These are phyloP conservation scores for Amblyteles armatorius DNA, from an alignment of 2,888 invertebrate species.

Conservation along the genomic window DNA sequence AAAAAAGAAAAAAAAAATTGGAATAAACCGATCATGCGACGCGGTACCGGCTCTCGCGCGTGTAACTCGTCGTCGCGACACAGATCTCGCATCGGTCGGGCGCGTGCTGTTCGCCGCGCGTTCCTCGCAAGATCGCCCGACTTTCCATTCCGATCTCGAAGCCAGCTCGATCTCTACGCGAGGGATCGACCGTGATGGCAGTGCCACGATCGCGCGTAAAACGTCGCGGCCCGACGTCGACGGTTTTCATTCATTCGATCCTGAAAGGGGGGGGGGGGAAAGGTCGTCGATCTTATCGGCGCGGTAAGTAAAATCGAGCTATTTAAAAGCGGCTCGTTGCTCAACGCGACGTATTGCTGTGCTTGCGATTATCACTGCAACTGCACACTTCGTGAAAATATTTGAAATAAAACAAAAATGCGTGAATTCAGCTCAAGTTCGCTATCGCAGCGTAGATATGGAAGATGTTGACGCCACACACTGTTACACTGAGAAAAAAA, in stretches of 20 bases:
- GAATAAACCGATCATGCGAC: background rate
- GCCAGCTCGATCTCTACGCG: conserved; percentile 47
- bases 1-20: background rate
- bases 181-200: conserved; percentile 58
- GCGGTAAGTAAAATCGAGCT: background rate
- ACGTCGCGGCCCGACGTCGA: conserved; percentile 43
- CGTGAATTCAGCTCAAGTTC: background rate
- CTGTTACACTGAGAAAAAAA: conserved; percentile 4
- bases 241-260: conserved; percentile 61
- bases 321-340: background rate
- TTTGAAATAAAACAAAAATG: background rate
- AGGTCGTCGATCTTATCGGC: conserved; percentile 48
- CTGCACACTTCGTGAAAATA: background rate
- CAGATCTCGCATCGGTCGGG: conserved; percentile 39
- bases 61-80: conserved; percentile 41
- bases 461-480: conserved; percentile 38
- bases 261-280: conserved; percentile 1
- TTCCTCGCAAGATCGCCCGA: conserved; percentile 45
- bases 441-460: background rate
- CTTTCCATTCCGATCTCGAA: conserved; percentile 66
- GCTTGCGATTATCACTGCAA: background rate
- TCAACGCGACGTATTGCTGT: background rate
- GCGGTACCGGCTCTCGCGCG: background rate
- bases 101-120: conserved; percentile 42
- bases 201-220: conserved; percentile 64